Evolutionary conservation across 1,140 invertebrate genomes (phyloP), one percentile per base, ranked within the genome.

Genomic region (Bombus sylvicola): DNA sequence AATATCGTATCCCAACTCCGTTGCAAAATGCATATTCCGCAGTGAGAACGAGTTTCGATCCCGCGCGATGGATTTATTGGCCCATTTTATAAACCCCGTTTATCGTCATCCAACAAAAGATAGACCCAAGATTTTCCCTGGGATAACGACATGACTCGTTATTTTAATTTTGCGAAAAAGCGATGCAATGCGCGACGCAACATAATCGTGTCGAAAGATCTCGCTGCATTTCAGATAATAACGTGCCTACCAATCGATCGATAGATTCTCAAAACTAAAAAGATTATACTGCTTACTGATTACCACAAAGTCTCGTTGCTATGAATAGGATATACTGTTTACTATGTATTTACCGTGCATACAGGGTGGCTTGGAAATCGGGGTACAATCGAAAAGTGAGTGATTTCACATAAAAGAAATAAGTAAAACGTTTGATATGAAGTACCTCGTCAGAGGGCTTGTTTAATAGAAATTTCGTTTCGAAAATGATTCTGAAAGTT

Each of bases 21-120:
- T 75, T 78, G 78, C 41, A 79, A 84, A 84, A 84, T 78, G 34
- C 75, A 41, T 79, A 37, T 18, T 57, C 39, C 62, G 4, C 25
- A 39, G 47, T 59, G 82, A 59, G 75, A 84, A 71, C 82, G 75
- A 69, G 64, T 82, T 82, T 47, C 43, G 34, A 37, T 57, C 22
- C 13, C 18, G 28, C n/a, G 5, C 28, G 31, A 15, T 37, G 13
- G 82, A 84, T 84, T 84, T 84, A 84, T 84, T 53, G 37, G 18
- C 18, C 43, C 64, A 69, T 78, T 47, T 59, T 37, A 12, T 28
- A 28, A 18, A 34, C 28, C 3, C 28, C 43, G 28, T n/a, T 53
- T 66, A 69, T 77, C 53, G 28, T n/a, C 22, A 5, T 22, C 34
- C 22, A 37, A 83, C 81, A 77, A 77, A 83, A 83, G 64, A 34